Conservation (phyloP, 2,113 vertebrate species). For the Dunckerocampus dactyliophorus region DNA sequence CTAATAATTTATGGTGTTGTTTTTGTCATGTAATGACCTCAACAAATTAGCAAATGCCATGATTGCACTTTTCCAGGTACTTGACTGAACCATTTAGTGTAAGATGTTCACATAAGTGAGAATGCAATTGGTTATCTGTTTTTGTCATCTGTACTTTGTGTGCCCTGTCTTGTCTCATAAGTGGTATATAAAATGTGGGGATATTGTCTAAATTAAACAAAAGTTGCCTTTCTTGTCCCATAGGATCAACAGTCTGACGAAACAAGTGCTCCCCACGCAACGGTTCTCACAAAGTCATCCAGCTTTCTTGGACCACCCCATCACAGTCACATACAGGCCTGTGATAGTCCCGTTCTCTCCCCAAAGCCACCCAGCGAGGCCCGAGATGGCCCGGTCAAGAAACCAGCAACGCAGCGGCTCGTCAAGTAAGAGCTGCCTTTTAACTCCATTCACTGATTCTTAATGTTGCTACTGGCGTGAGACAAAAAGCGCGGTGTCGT, state of each 20-base stretch:
- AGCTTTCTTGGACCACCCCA: constrained; percentile 54
- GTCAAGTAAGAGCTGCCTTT: constrained; percentile 79
- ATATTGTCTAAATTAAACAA: constrained; percentile 1
- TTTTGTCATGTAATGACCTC: too few relatives aligned
- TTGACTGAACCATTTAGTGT: too few relatives aligned
- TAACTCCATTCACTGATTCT: not conserved
- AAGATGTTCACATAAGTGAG: too few relatives aligned
- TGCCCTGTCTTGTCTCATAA: not conserved
- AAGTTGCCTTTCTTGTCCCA: constrained; percentile 4
- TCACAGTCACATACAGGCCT: constrained; percentile 63
- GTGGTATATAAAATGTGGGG: not conserved
- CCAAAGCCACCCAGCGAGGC: constrained; percentile 81
- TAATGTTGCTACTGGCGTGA: constrained; percentile 20
- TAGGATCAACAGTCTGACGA: constrained; percentile 77
- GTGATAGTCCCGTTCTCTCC: constrained; percentile 64
- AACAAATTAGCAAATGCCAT: too few relatives aligned
- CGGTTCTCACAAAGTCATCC: constrained; percentile 53
- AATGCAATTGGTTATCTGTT: too few relatives aligned
- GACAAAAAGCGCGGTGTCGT: constrained; percentile 26
- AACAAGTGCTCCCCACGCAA: constrained; percentile 50
- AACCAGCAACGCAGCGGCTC: constrained; percentile 73
- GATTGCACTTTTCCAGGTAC: too few relatives aligned
- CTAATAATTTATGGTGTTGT: too few relatives aligned
- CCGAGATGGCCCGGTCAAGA: constrained; percentile 74
- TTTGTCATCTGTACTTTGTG: too few relatives aligned